Conservation (phyloP, 2,797 vertebrate species). For the Poecile montanus region DNA sequence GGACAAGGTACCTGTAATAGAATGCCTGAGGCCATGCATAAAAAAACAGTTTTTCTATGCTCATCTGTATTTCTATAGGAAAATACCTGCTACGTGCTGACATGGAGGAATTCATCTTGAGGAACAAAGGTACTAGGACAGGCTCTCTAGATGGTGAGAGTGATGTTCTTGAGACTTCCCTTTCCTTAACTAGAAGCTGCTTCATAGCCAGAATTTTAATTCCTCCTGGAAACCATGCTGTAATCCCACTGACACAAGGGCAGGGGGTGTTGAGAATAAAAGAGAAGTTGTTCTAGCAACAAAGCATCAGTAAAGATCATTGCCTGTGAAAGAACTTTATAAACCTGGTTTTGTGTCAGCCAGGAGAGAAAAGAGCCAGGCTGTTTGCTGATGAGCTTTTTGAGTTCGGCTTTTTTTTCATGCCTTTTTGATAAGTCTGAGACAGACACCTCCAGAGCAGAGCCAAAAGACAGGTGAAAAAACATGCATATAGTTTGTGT, state of each 20-base stretch:
- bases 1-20: not conserved
- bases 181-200: not conserved
- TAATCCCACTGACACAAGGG: not conserved
- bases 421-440: not conserved
- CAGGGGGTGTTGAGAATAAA: not conserved
- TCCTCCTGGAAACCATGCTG: not conserved
- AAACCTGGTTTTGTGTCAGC: not conserved
- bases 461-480: not conserved
- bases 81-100: not conserved
- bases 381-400: slow-evolving; percentile 1
- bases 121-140: not conserved
- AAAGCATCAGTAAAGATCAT: not conserved
- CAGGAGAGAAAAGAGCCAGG: not conserved
- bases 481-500: not conserved
- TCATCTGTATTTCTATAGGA: not conserved
- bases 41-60: not conserved
- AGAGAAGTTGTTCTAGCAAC: not conserved
- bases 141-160: not conserved
- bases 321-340: not conserved
- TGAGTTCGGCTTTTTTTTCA: not conserved
- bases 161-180: not conserved
- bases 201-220: not conserved
- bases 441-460: not conserved
- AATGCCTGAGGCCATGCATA: not conserved
- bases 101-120: not conserved